phyloP scores from a whole-genome alignment of 2,888 invertebrate genomes.

The Taenaris catops region DNA sequence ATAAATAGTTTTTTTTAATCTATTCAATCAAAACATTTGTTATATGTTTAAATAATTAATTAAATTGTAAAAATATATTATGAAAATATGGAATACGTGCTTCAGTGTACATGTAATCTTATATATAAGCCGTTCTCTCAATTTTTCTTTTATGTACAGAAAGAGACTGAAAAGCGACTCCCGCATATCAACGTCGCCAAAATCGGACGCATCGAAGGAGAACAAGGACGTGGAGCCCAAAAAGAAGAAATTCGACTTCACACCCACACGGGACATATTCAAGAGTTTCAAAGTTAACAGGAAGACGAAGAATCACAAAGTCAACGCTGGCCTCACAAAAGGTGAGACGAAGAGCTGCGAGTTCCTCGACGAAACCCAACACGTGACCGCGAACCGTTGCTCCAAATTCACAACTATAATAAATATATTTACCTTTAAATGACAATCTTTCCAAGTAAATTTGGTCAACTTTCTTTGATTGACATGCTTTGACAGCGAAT shows the following conservation, averaged over 20 bases:
- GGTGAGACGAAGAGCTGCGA: slow-evolving; percentile 71
- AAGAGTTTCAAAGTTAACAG: slow-evolving; percentile 64
- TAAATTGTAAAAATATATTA: too few relatives aligned
- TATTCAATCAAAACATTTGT: too few relatives aligned
- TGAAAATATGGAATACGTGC: too few relatives aligned
- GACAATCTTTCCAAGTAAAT: too few relatives aligned
- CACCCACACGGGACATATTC: slow-evolving; percentile 67
- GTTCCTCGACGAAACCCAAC: slow-evolving; percentile 56
- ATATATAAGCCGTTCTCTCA: too few relatives aligned
- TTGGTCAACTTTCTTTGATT: too few relatives aligned
- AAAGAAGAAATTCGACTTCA: slow-evolving; percentile 73
- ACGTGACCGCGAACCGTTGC: slow-evolving; percentile 46
- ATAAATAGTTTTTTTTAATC: too few relatives aligned
- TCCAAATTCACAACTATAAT: slow-evolving; percentile 67
- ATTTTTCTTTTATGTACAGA: slow-evolving; percentile 32
- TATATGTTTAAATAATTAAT: too few relatives aligned
- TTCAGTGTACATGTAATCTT: too few relatives aligned
- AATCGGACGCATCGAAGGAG: slow-evolving; percentile 57
- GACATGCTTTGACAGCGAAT: too few relatives aligned
- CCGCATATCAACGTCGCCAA: slow-evolving; percentile 49
- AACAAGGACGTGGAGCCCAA: slow-evolving; percentile 55
- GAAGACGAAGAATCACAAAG: slow-evolving; percentile 61
- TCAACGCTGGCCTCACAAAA: slow-evolving; percentile 43
- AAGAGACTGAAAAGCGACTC: slow-evolving; percentile 75
- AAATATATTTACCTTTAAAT: too few relatives aligned